Evolutionary conservation across 2,888 invertebrate genomes (phyloP), one percentile per base, ranked within the genome.

Genomic region (Tachina lurida): DNA sequence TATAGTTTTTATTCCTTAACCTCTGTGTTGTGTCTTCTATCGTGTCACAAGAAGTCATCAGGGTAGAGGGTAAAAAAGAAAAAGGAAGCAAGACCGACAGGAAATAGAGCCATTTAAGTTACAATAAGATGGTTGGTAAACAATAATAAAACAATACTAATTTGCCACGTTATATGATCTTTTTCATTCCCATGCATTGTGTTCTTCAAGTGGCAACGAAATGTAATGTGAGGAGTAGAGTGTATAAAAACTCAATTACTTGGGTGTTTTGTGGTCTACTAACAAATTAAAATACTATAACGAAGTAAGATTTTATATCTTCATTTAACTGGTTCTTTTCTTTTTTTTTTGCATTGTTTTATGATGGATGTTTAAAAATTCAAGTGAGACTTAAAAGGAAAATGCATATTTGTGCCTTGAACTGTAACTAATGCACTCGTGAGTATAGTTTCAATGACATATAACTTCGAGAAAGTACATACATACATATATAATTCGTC

Each of bases 101-200:
- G n/a, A 41, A 58, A 58, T 71, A 68, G 19, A 68, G 39, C 12
- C 81, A 75, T 70, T 81, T 39, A 81, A 70, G 75, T 56, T 63
- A 43, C 75, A 70, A 75, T 19, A 39, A 75, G 13, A 70, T 63
- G 63, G 47, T 39, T 63, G 63, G 47, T 39, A 65, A 78, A 45
- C 73, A 80, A 45, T 60, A 81, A 68, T 75, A 70, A 81, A 81
- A 75, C 54, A 70, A 75, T 75, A 73, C 67, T 63, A 73, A 80
- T 73, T 58, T 80, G 58, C 67, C 52, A 58, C 79, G 71, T 79
- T 65, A 67, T n/a, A 79, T 39, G 63, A 71, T 58, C 52, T 63
- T 7, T 17, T 62, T 49, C 31, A 47, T 58, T 39, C 41, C 41
- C 10, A 17, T 7, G 12, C 10, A 19, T 63, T 63, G 54, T 68